These are phyloP conservation scores for Hyposoter dolosus DNA, from an alignment of 2,888 invertebrate genomes.

Conservation along the genomic window DNA sequence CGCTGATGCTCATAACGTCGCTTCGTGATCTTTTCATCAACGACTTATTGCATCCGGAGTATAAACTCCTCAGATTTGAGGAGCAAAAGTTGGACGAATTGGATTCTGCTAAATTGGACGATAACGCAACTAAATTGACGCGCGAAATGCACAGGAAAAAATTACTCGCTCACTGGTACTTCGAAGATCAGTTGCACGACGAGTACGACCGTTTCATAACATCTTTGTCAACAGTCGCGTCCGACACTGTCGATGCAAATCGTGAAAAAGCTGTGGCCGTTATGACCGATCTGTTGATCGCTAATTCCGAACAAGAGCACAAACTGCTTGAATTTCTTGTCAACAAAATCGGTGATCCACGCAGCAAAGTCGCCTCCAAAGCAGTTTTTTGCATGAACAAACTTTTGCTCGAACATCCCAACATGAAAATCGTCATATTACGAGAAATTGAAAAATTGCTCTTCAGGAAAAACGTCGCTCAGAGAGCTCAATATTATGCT, in stretches of 20 bases:
- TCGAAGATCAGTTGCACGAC: slow-evolving; percentile 94
- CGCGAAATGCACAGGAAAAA: slow-evolving; percentile 87
- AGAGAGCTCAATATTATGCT: slow-evolving; percentile 96
- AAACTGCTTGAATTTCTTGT: slow-evolving; percentile 92
- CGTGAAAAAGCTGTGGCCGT: slow-evolving; percentile 92
- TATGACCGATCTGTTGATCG: slow-evolving; percentile 91
- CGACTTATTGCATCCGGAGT: slow-evolving; percentile 89
- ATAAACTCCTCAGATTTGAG: slow-evolving; percentile 89
- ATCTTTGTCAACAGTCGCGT: slow-evolving; percentile 90
- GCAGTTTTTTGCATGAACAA: slow-evolving; percentile 94
- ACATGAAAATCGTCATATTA: slow-evolving; percentile 95
- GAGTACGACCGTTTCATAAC: slow-evolving; percentile 91
- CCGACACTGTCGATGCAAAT: slow-evolving; percentile 92
- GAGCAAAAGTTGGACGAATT: slow-evolving; percentile 88
- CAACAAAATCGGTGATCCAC: slow-evolving; percentile 98
- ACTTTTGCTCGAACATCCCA: slow-evolving; percentile 93
- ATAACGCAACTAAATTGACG: slow-evolving; percentile 65
- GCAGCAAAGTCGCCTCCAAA: slow-evolving; percentile 94
- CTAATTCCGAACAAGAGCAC: slow-evolving; percentile 94
- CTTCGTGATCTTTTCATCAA: slow-evolving; percentile 91
- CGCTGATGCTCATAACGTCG: slow-evolving; percentile 89
- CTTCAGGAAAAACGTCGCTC: slow-evolving; percentile 94
- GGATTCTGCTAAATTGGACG: slow-evolving; percentile 84
- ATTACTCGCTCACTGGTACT: slow-evolving; percentile 93
- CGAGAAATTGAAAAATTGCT: slow-evolving; percentile 95